Evolutionary conservation across 2,113 vertebrate genomes (phyloP).

Genomic region (Sialia sialis): DNA sequence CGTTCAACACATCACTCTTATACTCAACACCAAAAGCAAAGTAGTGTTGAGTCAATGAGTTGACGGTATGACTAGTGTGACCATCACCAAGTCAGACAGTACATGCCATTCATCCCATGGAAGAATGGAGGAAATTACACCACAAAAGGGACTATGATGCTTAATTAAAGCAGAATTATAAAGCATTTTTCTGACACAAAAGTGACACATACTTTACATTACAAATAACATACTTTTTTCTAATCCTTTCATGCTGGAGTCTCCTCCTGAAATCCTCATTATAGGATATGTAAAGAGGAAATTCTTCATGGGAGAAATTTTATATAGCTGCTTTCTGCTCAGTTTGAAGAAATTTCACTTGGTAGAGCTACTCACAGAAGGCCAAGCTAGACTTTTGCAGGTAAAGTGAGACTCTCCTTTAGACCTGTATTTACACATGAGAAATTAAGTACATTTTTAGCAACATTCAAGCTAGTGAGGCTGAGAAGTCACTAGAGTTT

Average conservation of each 20-base stretch:
- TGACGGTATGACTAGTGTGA: not conserved
- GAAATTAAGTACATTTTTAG: not conserved
- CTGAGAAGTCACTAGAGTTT: not conserved
- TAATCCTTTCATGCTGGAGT: not conserved
- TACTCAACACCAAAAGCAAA: not conserved
- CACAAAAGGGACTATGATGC: not conserved
- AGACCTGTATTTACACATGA: not conserved
- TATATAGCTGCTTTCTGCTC: not conserved
- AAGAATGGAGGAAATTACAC: not conserved
- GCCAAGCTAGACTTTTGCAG: not conserved
- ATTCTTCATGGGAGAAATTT: not conserved
- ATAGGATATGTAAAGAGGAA: not conserved
- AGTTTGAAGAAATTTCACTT: not conserved
- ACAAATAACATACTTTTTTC: not conserved
- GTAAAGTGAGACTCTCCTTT: not conserved
- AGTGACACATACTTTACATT: not conserved
- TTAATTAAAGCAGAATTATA: not conserved
- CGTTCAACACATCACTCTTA: not conserved
- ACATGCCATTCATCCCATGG: not conserved
- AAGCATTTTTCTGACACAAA: not conserved
- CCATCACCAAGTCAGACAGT: not conserved
- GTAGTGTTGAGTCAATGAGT: not conserved
- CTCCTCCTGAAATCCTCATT: not conserved
- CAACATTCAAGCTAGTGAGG: not conserved
- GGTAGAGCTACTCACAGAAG: not conserved